These are phyloP conservation scores for Geotrypetes seraphini DNA, from an alignment of 2,797 vertebrate species.

Conservation along the genomic window DNA sequence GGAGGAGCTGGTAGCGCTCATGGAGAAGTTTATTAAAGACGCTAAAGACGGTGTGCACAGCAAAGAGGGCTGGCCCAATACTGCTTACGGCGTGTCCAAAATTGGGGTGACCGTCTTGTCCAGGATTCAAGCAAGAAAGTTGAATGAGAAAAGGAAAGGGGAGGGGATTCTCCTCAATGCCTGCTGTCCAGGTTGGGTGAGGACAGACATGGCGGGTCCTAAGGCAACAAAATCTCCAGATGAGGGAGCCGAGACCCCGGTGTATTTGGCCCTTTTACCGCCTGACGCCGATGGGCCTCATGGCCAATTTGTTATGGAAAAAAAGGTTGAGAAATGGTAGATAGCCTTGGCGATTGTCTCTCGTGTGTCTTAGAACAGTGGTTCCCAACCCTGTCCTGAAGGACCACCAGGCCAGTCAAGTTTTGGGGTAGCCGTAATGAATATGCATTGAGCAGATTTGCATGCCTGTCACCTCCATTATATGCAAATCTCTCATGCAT, in stretches of 20 bases:
- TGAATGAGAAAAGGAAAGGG: slow-evolving; percentile 54
- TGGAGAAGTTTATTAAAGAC: slow-evolving; percentile 69
- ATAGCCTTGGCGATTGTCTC: no score
- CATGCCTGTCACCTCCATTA: no score
- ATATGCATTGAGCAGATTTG: no score
- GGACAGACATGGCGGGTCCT: slow-evolving; percentile 71
- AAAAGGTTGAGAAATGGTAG: slow-evolving; percentile 69
- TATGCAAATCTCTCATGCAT: no score
- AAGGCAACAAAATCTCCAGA: slow-evolving; percentile 67
- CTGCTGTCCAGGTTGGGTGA: slow-evolving; percentile 85
- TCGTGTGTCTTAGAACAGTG: no score
- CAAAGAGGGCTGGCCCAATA: slow-evolving; percentile 70
- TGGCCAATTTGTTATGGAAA: slow-evolving; percentile 67
- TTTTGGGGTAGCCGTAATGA: no score
- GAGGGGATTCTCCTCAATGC: slow-evolving; percentile 78
- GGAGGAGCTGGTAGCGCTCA: slow-evolving; percentile 71
- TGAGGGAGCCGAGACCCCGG: slow-evolving; percentile 73
- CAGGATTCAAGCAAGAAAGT: slow-evolving; percentile 63
- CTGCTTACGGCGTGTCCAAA: slow-evolving; percentile 78
- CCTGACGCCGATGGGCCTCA: slow-evolving; percentile 63
- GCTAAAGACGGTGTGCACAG: slow-evolving; percentile 50
- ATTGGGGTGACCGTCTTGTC: slow-evolving; percentile 77
- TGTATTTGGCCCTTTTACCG: slow-evolving; percentile 77
- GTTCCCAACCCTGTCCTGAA: no score
- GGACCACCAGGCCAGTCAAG: no score